These are phyloP conservation scores for Cataglyphis rosenhaueri DNA, from an alignment of 2,888 invertebrate species.

Conservation along the genomic window DNA sequence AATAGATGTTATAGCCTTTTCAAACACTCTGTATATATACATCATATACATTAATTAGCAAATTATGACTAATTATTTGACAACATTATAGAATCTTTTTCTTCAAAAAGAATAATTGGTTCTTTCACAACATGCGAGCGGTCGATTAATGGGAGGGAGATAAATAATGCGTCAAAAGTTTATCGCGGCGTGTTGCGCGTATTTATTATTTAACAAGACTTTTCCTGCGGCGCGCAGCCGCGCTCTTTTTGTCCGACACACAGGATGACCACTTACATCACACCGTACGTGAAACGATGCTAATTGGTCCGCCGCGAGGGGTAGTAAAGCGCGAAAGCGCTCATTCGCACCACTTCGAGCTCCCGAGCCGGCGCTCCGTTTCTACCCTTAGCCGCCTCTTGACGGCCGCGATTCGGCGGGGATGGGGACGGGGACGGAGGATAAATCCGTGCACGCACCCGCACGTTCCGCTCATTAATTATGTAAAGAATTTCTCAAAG, in stretches of 20 bases:
- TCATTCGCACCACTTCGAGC: constrained; percentile 68
- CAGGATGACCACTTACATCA: constrained; percentile 75
- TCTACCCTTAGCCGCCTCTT: constrained; percentile 36
- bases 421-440: neutral
- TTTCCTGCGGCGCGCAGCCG: constrained; percentile 39
- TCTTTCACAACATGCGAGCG: constrained; percentile 15
- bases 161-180: constrained; percentile 42
- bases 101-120: constrained; percentile 21
- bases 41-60: no score
- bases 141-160: constrained; percentile 42
- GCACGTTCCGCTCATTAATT: constrained; percentile 46
- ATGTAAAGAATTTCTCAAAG: constrained; percentile 46
- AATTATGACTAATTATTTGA: constrained; percentile 1
- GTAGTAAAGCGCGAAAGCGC: constrained; percentile 75
- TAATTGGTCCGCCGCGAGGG: constrained; percentile 77
- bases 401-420: constrained; percentile 5
- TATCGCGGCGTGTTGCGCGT: constrained; percentile 32
- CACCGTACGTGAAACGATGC: constrained; percentile 72
- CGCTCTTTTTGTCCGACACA: constrained; percentile 59
- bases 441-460: constrained; percentile 43
- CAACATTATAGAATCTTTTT: neutral
- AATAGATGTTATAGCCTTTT: no score
- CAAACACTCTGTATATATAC: no score
- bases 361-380: constrained; percentile 58
- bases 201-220: constrained; percentile 61